These are phyloP conservation scores for Agrochola lychnidis DNA, from an alignment of 2,888 invertebrate species.

Conservation along the genomic window DNA sequence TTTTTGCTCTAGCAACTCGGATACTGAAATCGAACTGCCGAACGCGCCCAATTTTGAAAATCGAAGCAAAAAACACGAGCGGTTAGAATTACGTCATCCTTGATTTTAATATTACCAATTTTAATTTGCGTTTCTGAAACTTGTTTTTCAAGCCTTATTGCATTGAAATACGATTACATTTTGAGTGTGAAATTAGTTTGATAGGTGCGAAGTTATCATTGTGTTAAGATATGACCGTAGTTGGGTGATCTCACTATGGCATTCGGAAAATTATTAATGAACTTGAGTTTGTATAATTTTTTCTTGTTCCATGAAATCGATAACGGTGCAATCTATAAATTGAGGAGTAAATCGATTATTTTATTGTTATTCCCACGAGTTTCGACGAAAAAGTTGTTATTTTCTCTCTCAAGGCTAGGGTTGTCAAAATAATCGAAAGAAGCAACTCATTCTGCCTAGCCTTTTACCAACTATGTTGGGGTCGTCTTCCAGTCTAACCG, in stretches of 20 bases:
- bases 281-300: conserved; percentile 36
- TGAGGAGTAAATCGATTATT: conserved; percentile 29
- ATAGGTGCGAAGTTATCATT: conserved; percentile 31
- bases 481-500: too few relatives aligned
- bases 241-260: conserved; percentile 62
- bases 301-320: conserved; percentile 45
- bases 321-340: conserved; percentile 47
- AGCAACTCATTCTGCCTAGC: too few relatives aligned
- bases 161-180: conserved; percentile 32
- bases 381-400: conserved; percentile 1
- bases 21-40: background rate
- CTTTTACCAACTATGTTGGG: too few relatives aligned
- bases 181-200: conserved; percentile 7
- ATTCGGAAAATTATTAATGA: conserved; percentile 52
- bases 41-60: conserved; percentile 59
- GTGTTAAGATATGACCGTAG: conserved; percentile 42
- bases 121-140: background rate
- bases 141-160: conserved; percentile 17
- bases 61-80: conserved; percentile 58
- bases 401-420: conserved; percentile 2
- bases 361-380: conserved; percentile 39
- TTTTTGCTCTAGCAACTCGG: conserved; percentile 12
- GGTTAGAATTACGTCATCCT: conserved; percentile 53
- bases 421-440: conserved; percentile 6
- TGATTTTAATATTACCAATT: conserved; percentile 18